Evolutionary conservation across 2,888 invertebrate genomes (phyloP).

Genomic region (Erebia aethiops): DNA sequence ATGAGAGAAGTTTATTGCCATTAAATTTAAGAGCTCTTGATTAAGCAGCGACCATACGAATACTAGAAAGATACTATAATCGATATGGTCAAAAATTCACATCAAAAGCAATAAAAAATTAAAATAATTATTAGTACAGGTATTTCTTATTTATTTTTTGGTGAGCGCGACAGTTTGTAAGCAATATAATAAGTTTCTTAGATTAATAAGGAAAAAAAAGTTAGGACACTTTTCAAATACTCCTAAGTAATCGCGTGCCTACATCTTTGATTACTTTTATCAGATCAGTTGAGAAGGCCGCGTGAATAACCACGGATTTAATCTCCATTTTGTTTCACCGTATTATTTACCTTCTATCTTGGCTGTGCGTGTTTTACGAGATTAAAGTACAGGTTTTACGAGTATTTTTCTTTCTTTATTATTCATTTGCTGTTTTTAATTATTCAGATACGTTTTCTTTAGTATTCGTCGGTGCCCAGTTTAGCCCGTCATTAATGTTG

Average conservation of each 20-base stretch:
- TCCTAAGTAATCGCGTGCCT: background rate
- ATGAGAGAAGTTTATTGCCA: too few species aligned
- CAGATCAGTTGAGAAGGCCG: constrained; percentile 48
- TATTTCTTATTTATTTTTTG: too few species aligned
- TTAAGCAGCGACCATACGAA: too few species aligned
- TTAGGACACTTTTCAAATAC: too few species aligned
- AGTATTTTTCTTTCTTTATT: constrained; percentile 33
- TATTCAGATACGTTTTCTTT: background rate
- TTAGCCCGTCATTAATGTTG: constrained; percentile 3
- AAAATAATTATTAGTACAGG: too few species aligned
- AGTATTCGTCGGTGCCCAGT: background rate
- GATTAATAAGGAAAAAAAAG: too few species aligned
- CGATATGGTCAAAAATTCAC: too few species aligned
- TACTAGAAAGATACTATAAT: too few species aligned
- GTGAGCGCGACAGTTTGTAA: too few species aligned
- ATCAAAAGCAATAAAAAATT: too few species aligned
- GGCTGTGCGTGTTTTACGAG: constrained; percentile 32
- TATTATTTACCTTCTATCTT: constrained; percentile 36
- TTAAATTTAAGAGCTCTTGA: too few species aligned
- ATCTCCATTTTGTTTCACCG: constrained; percentile 46
- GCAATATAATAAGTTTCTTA: too few species aligned
- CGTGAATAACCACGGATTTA: constrained; percentile 48
- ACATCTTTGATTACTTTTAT: background rate
- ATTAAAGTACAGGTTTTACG: constrained; percentile 36
- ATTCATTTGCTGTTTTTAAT: background rate